Evolutionary conservation across 2,888 invertebrate species (phyloP).

Genomic region (Allophyes oxyacanthae): DNA sequence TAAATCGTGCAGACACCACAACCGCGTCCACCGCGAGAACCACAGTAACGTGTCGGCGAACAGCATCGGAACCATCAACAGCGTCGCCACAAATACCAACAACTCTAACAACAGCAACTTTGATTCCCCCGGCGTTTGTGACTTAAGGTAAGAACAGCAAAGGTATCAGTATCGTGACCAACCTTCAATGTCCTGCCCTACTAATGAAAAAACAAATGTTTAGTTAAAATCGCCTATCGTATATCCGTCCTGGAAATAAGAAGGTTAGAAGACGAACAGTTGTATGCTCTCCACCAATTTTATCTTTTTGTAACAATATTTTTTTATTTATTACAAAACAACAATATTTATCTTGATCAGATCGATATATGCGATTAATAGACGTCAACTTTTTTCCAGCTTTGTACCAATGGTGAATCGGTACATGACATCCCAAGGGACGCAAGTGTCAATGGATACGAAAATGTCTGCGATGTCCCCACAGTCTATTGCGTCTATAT

Average conservation of each 20-base stretch:
- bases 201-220: too few relatives aligned
- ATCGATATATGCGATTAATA: conserved; percentile 47
- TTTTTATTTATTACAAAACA: too few relatives aligned
- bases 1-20: conserved; percentile 89
- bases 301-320: too few relatives aligned
- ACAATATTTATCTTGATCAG: conserved; percentile 12
- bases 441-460: conserved; percentile 86
- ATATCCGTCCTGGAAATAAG: too few relatives aligned
- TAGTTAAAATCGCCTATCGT: too few relatives aligned
- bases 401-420: conserved; percentile 88
- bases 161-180: too few relatives aligned
- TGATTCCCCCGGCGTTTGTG: conserved; percentile 86
- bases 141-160: conserved; percentile 76
- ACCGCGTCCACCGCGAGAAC: conserved; percentile 92
- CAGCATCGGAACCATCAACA: conserved; percentile 86
- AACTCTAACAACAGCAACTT: conserved; percentile 79
- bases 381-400: conserved; percentile 66
- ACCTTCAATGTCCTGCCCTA: too few relatives aligned
- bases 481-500: conserved; percentile 87
- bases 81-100: conserved; percentile 82
- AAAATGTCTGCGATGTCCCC: conserved; percentile 87
- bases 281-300: too few relatives aligned
- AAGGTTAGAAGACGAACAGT: too few relatives aligned
- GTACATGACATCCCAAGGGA: conserved; percentile 88
- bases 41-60: conserved; percentile 88